Evolutionary conservation across 1,140 invertebrate genomes (phyloP), one percentile per base, ranked within the genome.

Genomic region (Epicauta chinensis): DNA sequence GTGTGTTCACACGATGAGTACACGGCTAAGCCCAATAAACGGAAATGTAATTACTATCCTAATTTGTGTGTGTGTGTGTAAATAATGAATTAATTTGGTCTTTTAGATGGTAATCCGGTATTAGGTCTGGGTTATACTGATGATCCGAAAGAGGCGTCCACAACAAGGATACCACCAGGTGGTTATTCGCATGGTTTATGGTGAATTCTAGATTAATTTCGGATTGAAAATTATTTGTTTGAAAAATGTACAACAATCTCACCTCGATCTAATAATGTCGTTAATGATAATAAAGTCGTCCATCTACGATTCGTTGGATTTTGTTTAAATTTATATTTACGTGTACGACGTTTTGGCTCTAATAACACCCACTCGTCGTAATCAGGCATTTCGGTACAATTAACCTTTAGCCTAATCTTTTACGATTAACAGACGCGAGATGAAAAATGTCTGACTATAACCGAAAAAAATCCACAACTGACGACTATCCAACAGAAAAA

Each of bases 121-220:
- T 71, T 76, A 44, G 75, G 75, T 3, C 66, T 72, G 51, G 75
- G 74, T 16, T 75, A 76, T 56, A 59, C 59, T 14, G 37, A 51
- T 3, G 55, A 60, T 34, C 15, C 34, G 1, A 16, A 53, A 44
- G 41, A 15, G 16, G 4, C 13, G 16, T n/a, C n/a, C n/a, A n/a
- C n/a, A 10, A 17, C 44, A 7, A 56, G 60, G 30, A 57, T 64
- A 17, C 60, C 58, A 51, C 58, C 56, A 15, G 75, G 75, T 53
- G 75, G 75, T 31, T 77, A 67, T 56, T 77, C 75, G 3, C 72
- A 75, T 43, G 73, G 73, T 37, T 65, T 77, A 36, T 77, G 75
- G 75, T 66, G 49, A 65, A n/a, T n/a, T n/a, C n/a, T 34, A 23
- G 7, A 23, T 23, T 23, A 23, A 23, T 23, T 23, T 23, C 7